Conservation (phyloP, 2,113 vertebrate genomes). For the Chaetodon auriga region DNA sequence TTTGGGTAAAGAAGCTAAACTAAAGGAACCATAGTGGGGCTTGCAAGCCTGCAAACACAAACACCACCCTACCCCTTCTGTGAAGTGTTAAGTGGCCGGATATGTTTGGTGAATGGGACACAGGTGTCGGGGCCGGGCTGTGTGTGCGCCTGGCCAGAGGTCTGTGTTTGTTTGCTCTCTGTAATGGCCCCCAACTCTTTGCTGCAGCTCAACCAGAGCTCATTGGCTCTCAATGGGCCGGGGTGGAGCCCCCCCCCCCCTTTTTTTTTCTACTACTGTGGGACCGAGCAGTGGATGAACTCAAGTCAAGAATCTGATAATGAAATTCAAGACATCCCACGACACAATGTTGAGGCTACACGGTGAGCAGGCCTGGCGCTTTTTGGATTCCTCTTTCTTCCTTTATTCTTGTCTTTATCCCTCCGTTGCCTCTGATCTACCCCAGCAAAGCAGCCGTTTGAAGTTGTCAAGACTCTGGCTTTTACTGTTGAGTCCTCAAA, state of each 20-base stretch:
- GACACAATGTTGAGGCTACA: conserved; percentile 44
- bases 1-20: conserved; percentile 63
- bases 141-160: conserved; percentile 62
- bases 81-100: conserved; percentile 80
- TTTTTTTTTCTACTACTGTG: not conserved
- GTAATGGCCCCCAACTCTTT: conserved; percentile 66
- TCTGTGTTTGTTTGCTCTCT: conserved; percentile 77
- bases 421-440: conserved; percentile 65
- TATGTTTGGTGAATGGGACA: conserved; percentile 78
- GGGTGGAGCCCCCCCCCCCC: conserved; percentile 7
- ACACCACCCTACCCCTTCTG: conserved; percentile 67
- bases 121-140: conserved; percentile 72
- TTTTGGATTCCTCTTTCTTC: conserved; percentile 52
- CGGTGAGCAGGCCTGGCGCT: conserved; percentile 33
- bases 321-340: conserved; percentile 57
- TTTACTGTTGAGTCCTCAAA: conserved; percentile 74
- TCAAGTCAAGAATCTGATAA: conserved; percentile 54
- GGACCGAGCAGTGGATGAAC: conserved; percentile 42
- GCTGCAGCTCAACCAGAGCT: conserved; percentile 60
- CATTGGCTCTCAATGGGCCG: conserved; percentile 61
- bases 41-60: conserved; percentile 70
- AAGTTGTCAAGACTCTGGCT: conserved; percentile 72
- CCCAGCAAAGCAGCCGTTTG: conserved; percentile 70
- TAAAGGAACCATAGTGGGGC: conserved; percentile 49
- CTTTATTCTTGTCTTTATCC: conserved; percentile 60